phyloP scores from a whole-genome alignment of 1,140 invertebrate species.

The Pogonomyrmex californicus region DNA sequence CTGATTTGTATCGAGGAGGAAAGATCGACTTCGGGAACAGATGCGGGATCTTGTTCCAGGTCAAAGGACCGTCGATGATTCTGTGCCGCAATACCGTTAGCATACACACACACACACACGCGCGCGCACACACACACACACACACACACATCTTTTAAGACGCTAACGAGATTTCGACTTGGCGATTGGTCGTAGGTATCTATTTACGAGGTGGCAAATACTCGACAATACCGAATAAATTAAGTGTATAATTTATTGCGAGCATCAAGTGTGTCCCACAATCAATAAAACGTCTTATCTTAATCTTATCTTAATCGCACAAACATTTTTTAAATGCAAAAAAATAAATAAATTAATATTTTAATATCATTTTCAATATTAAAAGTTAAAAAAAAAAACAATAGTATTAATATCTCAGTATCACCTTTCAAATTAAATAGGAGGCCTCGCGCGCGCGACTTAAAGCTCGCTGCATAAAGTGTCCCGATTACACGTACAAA shows the following conservation, averaged over 20 bases:
- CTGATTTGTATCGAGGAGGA: slow-evolving; percentile 64
- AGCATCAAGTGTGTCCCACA: background rate
- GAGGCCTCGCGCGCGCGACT: no score
- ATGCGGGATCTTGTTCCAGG: slow-evolving; percentile 65
- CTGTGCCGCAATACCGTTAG: slow-evolving; percentile 33
- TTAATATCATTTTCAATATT: background rate
- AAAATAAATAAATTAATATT: background rate
- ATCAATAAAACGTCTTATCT: background rate
- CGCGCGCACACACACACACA: no score
- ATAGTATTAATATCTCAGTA: background rate
- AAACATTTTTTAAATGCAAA: background rate
- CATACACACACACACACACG: background rate
- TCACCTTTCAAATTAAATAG: background rate
- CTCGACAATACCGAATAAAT: slow-evolving; percentile 22
- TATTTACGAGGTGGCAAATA: slow-evolving; percentile 12
- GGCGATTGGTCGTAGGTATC: background rate
- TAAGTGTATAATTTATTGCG: background rate
- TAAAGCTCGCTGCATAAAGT: background rate
- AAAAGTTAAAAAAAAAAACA: no score
- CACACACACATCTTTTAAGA: slow-evolving; percentile 20
- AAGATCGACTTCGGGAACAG: slow-evolving; percentile 64
- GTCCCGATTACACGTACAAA: background rate
- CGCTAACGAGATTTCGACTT: slow-evolving; percentile 53
- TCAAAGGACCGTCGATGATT: slow-evolving; percentile 52
- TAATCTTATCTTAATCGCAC: background rate